Evolutionary conservation across 2,797 vertebrate species (phyloP).

Genomic region (Dendrocincla tyrannina): DNA sequence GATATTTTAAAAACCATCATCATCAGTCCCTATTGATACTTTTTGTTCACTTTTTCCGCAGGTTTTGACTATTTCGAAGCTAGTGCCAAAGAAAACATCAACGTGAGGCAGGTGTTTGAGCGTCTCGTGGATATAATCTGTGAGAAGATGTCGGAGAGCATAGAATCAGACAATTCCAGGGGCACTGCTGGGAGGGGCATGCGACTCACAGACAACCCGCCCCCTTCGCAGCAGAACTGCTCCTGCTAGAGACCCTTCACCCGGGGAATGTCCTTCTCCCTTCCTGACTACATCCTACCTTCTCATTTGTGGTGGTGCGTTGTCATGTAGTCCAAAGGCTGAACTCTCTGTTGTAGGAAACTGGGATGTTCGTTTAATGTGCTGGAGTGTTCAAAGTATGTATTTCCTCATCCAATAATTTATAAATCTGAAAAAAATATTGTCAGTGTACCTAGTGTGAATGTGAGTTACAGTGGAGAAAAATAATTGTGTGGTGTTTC

Average conservation of each 20-base stretch:
- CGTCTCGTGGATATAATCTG: slow-evolving; percentile 95
- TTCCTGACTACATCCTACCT: background rate
- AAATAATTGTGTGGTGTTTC: slow-evolving; percentile 5
- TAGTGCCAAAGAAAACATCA: slow-evolving; percentile 97
- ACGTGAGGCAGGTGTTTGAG: slow-evolving; percentile 94
- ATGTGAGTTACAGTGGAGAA: slow-evolving; percentile 20
- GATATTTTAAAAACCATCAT: background rate
- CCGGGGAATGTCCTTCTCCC: background rate
- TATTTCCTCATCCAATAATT: slow-evolving; percentile 15
- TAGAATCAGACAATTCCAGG: slow-evolving; percentile 85
- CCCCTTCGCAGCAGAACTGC: slow-evolving; percentile 91
- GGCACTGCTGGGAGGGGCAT: slow-evolving; percentile 83
- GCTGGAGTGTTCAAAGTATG: background rate
- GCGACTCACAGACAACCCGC: slow-evolving; percentile 86
- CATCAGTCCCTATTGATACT: background rate
- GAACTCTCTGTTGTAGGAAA: slow-evolving; percentile 29
- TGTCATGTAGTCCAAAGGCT: slow-evolving; percentile 17
- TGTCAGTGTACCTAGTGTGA: slow-evolving; percentile 18
- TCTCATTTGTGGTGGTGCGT: slow-evolving; percentile 15
- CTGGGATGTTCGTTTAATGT: slow-evolving; percentile 33
- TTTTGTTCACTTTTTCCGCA: slow-evolving; percentile 42
- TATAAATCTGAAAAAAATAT: background rate
- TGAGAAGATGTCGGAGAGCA: slow-evolving; percentile 94
- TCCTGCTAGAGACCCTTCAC: slow-evolving; percentile 81
- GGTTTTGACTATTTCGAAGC: slow-evolving; percentile 96